Evolutionary conservation across 2,888 invertebrate genomes (phyloP), one percentile per base, ranked within the genome.

Genomic region (Actias luna): DNA sequence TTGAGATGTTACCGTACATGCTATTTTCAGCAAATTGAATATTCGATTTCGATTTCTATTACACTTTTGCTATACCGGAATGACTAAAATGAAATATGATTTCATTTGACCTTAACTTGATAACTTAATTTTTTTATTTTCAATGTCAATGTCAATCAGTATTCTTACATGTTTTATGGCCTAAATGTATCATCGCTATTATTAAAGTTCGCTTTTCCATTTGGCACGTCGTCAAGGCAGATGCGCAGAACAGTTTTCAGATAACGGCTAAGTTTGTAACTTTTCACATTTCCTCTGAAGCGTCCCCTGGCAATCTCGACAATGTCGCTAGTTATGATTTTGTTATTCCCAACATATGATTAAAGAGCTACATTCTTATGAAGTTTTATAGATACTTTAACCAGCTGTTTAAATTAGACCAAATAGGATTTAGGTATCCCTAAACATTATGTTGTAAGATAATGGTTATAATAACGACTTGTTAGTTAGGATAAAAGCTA

Each of bases 191-290:
- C 14, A 22, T 35, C 61, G 55, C 35, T 61, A 52, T 57, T 81
- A 83, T 80, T 77, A 85, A 88, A 86, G 73, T 80, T 75, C 77
- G 82, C 78, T 85, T 84, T 83, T 82, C 75, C 72, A 82, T 80
- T 80, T 82, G 84, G 85, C 88, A 87, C 87, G 83, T 82, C 79
- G 79, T 81, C 79, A 78, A 82, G 80, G 81, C 88, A 89, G 85
- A 89, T 89, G 89, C 80, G 82, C 79, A 82, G 76, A 79, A 76
- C 80, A 79, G 80, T 80, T 82, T 80, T 75, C 80, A 84, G 86
- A 89, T 88, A 87, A 83, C 85, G 84, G 76, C 74, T 75, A 88
- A 89, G 84, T 88, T 86, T 75, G 77, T 79, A 90, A 91, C 89
- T 90, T 91, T 89, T 88, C 88, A 84, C 89, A 89, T 90, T 89